Base-by-base conservation (phyloP, 2,888 invertebrate species). In the Trichogramma evanescens region DNA sequence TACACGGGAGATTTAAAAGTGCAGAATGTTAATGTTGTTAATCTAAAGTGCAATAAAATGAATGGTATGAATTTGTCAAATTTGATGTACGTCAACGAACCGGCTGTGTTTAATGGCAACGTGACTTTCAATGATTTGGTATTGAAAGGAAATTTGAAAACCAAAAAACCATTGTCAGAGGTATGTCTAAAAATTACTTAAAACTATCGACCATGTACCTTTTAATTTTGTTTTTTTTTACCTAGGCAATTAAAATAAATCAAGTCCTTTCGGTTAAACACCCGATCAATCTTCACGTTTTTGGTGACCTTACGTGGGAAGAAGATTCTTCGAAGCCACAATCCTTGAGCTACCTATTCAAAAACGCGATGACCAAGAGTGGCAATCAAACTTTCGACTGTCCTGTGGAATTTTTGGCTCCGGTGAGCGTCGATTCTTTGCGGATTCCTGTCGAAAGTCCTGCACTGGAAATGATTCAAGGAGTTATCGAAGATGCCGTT, bases 261-360 rank as follows among this genome's bases (percentile, higher is more conserved):
- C 46, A 63, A 4, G 46, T 26, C 6, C 58, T 74, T 41, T 61
- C 68, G 0, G 41, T 60, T 8, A 63, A 50, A 13, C 41, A 54
- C 8, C 62, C 71, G 6, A 51, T 51, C 1, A 59, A 59, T 56
- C 60, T 75, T 9, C 63, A 42, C n/a, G 66, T 73, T 8, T 26
- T 66, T 2, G 74, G 72, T 46, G 67, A 65, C 42, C 43, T 74
- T 10, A 65, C 57, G 7, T 76, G 76, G 76, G 51, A 63, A 6
- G 54, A 59, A 41, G 13, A 65, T 50, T 64, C 64, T 1, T 4
- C 7, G 26, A 45, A 55, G 38, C 38, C 59, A 26, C 40, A 62
- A 7, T 72, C 69, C 3, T 41, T 73, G 4, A 66, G 68, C 4
- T 58, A 65, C 49, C 48, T 74, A 13, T 61, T 71, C 38, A 54